These are phyloP conservation scores for Cephus sareptanus DNA, from an alignment of 2,888 invertebrate species.

Conservation along the genomic window DNA sequence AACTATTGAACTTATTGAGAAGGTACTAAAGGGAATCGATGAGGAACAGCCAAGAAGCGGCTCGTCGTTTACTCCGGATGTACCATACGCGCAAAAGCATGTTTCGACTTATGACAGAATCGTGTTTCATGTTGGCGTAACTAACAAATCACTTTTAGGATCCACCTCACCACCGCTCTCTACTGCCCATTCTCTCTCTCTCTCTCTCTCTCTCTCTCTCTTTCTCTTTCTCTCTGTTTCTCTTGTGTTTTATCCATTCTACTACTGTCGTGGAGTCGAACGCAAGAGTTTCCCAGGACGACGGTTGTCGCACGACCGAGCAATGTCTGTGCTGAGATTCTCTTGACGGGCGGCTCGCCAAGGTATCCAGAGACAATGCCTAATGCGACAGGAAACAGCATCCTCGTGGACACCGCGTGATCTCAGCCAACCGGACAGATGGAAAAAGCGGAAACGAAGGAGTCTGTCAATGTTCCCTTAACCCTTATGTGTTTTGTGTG, in stretches of 20 bases:
- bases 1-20: conserved; percentile 84
- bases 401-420: background rate
- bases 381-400: background rate
- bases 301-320: background rate
- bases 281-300: background rate
- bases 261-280: background rate
- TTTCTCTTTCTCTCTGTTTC: background rate
- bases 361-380: background rate
- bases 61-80: conserved; percentile 15
- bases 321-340: background rate
- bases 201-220: background rate
- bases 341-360: background rate
- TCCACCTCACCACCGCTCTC: background rate
- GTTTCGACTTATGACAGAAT: conserved; percentile 14
- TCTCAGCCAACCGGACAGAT: background rate
- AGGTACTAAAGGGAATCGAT: conserved; percentile 68
- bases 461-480: background rate
- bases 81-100: conserved; percentile 9
- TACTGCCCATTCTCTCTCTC: background rate
- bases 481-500: conserved; percentile 31
- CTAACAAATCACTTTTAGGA: background rate
- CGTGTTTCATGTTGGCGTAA: conserved; percentile 8
- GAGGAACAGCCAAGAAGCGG: conserved; percentile 18
- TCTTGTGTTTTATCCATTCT: background rate
- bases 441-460: background rate